Percentiles rank a stretch among this genome's conserved stretches.
phyloP scores from a whole-genome alignment of 2,113 vertebrate genomes.

The Pygoscelis adeliae region DNA sequence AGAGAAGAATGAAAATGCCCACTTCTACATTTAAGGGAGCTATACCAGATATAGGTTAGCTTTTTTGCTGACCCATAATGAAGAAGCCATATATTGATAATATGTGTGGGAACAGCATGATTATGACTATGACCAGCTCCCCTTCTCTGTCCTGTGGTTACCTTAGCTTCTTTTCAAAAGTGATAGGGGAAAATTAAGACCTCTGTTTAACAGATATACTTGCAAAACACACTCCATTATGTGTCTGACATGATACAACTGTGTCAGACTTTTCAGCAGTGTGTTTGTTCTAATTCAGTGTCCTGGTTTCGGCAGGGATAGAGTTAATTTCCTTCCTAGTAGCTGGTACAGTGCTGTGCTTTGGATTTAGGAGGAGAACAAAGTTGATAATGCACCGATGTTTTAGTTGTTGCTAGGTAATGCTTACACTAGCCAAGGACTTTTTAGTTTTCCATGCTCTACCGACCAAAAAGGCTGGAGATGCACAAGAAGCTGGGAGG shows the following conservation, averaged over 20 bases:
- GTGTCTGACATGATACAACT: background rate
- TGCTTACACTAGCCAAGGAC: too few relatives aligned
- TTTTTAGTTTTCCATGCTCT: too few relatives aligned
- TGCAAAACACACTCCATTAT: background rate
- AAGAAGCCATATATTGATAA: background rate
- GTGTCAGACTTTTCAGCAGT: background rate
- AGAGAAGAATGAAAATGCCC: background rate
- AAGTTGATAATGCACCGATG: too few relatives aligned
- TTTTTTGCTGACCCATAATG: background rate
- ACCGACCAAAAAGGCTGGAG: too few relatives aligned
- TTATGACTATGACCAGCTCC: background rate
- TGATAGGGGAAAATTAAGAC: background rate
- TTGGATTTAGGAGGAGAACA: too few relatives aligned
- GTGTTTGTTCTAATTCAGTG: background rate
- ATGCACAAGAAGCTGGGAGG: too few relatives aligned
- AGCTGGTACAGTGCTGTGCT: too few relatives aligned
- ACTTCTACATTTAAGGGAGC: background rate
- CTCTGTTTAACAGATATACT: background rate
- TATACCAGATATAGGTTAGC: background rate
- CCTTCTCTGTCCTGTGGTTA: background rate
- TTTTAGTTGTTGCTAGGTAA: too few relatives aligned
- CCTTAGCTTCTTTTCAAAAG: background rate
- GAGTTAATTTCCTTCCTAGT: too few relatives aligned
- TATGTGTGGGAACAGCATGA: rapidly evolving
- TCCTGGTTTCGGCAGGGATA: too few relatives aligned